Evolutionary conservation across 2,797 vertebrate genomes (phyloP), one percentile per base, ranked within the genome.

Genomic region (Luscinia megarhynchos): DNA sequence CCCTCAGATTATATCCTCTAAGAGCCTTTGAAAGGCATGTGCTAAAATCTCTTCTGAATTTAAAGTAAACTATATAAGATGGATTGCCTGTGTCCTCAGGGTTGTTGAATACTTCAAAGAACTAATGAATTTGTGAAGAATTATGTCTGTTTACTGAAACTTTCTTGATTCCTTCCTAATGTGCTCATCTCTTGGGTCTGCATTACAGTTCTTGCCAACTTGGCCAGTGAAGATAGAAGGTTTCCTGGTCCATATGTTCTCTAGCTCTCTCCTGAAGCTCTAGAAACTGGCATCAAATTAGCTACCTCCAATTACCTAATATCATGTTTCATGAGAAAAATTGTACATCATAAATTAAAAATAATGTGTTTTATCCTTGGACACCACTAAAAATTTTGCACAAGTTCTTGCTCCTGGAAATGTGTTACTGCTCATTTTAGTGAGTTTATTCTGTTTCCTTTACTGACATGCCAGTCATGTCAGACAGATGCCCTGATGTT

Each of bases 31-130:
- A 86, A 72, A 90, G 16, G 46, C 38, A 30, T 46, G 15, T 93
- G 45, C 54, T n/a, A 23, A 88, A 90, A 90, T 64, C 38, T 74
- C 41, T 77, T 78, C 80, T 81, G 74, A 94, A 93, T 75, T 80
- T 74, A 22, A 80, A 48, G 27, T 77, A 62, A 91, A 67, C n/a
- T 66, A 0, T 73, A 62, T 62, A 72, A 87, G 30, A 40, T 96
- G 67, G 64, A 77, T 83, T 89, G 93, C 57, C 40, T 19, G 3
- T 82, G 55, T 73, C 68, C 63, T 91, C 45, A 23, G 79, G 61
- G 36, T 59, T 70, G 29, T 6, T 63, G 29, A 76, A 54, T 51
- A 77, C 72, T 91, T 94, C 30, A 85, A 54, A 91, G 55, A 92
- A 40, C 32, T 84, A 64, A 84, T 46, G 59, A 64, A 67, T 86